These are phyloP conservation scores for Siniperca obscura DNA, from an alignment of 2,797 vertebrate species.

Conservation along the genomic window DNA sequence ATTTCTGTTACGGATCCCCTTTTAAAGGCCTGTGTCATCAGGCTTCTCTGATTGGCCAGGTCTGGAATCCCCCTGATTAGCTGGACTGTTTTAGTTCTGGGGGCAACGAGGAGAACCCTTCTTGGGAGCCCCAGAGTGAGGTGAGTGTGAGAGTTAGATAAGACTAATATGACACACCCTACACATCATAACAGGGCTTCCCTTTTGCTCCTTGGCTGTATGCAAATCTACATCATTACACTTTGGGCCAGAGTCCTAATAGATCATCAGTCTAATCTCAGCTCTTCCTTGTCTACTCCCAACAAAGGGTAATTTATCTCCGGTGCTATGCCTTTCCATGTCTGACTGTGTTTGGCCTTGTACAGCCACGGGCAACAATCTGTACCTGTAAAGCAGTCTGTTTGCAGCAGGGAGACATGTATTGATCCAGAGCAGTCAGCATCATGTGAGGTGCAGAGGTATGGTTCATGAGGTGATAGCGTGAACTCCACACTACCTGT, in stretches of 20 bases:
- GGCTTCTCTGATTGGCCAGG: conserved; percentile 55
- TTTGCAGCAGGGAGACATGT: conserved; percentile 45
- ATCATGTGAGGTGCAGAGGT: conserved; percentile 34
- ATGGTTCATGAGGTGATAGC: conserved; percentile 31
- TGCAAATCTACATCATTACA: conserved; percentile 47
- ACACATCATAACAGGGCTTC: conserved; percentile 64
- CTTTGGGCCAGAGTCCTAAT: conserved; percentile 36
- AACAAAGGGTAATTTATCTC: conserved; percentile 45
- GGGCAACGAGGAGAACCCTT: conserved; percentile 58
- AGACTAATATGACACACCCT: conserved; percentile 77
- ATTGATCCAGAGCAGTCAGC: conserved; percentile 54
- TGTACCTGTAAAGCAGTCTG: conserved; percentile 41
- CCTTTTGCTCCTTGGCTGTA: conserved; percentile 52
- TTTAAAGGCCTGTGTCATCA: conserved; percentile 44
- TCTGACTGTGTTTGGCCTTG: conserved; percentile 45
- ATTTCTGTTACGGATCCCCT: conserved; percentile 45
- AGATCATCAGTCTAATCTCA: conserved; percentile 55
- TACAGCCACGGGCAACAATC: conserved; percentile 47
- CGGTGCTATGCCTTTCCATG: conserved; percentile 55
- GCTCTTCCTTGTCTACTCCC: conserved; percentile 55
- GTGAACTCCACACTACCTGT: conserved; percentile 30
- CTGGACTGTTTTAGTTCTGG: conserved; percentile 26
- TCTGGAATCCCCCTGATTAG: conserved; percentile 64
- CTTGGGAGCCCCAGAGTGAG: conserved; percentile 68
- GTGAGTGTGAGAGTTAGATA: conserved; percentile 80